Conservation (phyloP, 2,113 vertebrate species). For the Lota lota region DNA sequence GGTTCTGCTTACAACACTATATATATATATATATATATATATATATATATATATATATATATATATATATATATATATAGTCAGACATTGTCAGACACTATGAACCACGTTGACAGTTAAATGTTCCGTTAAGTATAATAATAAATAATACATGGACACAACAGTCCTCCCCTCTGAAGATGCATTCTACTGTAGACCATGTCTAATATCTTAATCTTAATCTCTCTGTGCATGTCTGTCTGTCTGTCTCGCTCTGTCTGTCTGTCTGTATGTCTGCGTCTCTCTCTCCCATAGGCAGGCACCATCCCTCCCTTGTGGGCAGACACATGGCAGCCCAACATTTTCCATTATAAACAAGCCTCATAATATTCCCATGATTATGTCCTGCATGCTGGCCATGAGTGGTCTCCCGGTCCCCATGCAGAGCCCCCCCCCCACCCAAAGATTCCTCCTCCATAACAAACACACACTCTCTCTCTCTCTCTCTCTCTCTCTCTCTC, state of each 20-base stretch:
- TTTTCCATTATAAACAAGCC: slow-evolving; percentile 64
- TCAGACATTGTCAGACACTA: neutral
- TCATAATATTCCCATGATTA: slow-evolving; percentile 65
- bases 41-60: no score
- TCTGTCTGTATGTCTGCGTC: slow-evolving; percentile 18
- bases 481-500: slow-evolving; percentile 1
- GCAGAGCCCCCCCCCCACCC: slow-evolving; percentile 35
- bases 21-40: no score
- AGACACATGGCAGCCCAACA: slow-evolving; percentile 63
- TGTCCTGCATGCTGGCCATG: slow-evolving; percentile 72
- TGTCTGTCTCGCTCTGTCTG: neutral
- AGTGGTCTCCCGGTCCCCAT: slow-evolving; percentile 61
- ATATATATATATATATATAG: no score
- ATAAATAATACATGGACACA: no score
- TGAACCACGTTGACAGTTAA: neutral
- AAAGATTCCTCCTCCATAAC: neutral
- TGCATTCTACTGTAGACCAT: neutral
- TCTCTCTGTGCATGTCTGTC: neutral
- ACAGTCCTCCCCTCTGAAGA: neutral
- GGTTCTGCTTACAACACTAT: no score
- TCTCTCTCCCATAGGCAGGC: slow-evolving; percentile 20
- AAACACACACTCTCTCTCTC: slow-evolving; percentile 14
- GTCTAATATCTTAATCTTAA: neutral
- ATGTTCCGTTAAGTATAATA: neutral
- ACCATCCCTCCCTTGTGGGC: slow-evolving; percentile 49